Evolutionary conservation across 2,797 vertebrate genomes (phyloP), one percentile per base, ranked within the genome.

Genomic region (Pangasius mekongensis): DNA sequence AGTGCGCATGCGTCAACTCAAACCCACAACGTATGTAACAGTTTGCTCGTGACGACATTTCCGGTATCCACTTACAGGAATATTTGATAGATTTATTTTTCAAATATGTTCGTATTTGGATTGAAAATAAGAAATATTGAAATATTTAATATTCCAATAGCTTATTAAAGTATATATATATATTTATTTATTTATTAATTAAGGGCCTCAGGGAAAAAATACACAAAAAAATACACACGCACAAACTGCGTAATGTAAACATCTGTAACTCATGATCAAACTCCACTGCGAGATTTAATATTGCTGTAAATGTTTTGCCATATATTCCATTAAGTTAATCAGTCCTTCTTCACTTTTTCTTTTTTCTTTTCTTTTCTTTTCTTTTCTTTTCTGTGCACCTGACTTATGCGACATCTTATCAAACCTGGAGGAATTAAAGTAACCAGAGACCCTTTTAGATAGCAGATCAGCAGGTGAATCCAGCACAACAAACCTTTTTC

Each of bases 1-100:
- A 94, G 64, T 92, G 94, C 95, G 95, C 6, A 87, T 95, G 95
- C 95, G 95, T 66, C 69, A 39, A 52, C 20, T 13, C 5, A 0
- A 43, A 30, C 30, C 3, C 22, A 49, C 49, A 13, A 39, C 47
- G 9, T 6, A 36, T 24, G 52, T 73, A 33, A 82, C 64, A 27
- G 8, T 56, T 56, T 56, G 33, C 3, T 3, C 2, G 43, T 47
- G 60, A 85, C 56, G 84, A 36, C 43, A 86, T 62, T 83, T 83
- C 83, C 69, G 73, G 24, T 73, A 7, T 52, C 1, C 18, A 0
- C 4, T 33, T 67, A 13, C 16, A 20, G 2, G 8, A 64, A 62
- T n/a, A 14, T 62, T 13, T 9, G 24, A 43, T 62, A 7, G 22
- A 58, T 24, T 39, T 64, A 4, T n/a, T n/a, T 20, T 49, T 49